A percentile compares a stretch with the other conserved stretches of the same genome.
phyloP scores from a whole-genome alignment of 2,888 invertebrate genomes.

The Tricholauxania praeusta region DNA sequence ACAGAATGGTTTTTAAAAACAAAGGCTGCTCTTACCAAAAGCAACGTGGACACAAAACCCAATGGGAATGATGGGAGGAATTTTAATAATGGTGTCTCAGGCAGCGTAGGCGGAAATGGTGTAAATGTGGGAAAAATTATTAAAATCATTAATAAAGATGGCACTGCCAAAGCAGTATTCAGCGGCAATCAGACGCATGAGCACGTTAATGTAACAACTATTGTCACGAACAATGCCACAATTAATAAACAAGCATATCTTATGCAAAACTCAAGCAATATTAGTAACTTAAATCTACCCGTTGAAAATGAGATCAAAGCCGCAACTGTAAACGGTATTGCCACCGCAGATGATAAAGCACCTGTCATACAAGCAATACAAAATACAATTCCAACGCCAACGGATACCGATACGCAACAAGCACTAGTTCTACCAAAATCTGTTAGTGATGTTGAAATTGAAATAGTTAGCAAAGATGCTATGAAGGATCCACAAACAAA shows the following conservation, averaged over 20 bases:
- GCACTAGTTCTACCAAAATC: too few relatives aligned
- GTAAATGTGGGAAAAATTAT: constrained; percentile 57
- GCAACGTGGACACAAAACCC: constrained; percentile 34
- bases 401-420: neutral
- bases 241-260: constrained; percentile 24
- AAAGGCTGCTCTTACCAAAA: constrained; percentile 59
- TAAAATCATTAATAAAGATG: constrained; percentile 57
- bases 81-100: neutral
- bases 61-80: neutral
- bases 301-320: neutral
- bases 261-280: constrained; percentile 16
- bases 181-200: neutral
- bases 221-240: neutral
- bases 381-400: neutral
- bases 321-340: neutral
- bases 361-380: neutral
- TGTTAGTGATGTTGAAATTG: too few relatives aligned
- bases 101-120: constrained; percentile 17
- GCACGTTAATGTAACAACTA: neutral
- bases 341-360: neutral
- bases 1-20: constrained; percentile 66
- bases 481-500: neutral
- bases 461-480: too few relatives aligned
- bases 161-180: constrained; percentile 32
- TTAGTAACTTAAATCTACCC: neutral